Conservation (phyloP, 2,113 vertebrate species). For the Anhinga anhinga region DNA sequence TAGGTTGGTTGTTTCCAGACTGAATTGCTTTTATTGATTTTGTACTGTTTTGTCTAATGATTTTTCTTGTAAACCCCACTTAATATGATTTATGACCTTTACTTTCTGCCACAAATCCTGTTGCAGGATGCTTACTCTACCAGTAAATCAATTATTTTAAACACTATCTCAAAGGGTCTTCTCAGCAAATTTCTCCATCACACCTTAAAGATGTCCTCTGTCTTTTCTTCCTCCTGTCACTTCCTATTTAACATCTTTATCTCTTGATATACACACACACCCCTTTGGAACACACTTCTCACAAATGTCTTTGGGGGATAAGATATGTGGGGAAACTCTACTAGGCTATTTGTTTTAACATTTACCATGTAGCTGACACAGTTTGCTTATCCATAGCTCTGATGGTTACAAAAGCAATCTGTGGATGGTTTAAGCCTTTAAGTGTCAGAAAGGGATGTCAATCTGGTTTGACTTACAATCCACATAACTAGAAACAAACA, state of each 20-base stretch:
- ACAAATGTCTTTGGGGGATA: background rate
- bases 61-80: background rate
- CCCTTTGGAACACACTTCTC: background rate
- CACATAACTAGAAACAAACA: background rate
- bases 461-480: background rate
- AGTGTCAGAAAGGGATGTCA: background rate
- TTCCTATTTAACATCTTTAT: background rate
- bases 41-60: background rate
- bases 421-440: background rate
- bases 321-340: background rate
- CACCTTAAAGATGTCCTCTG: background rate
- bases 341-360: background rate
- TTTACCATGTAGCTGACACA: background rate
- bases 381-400: background rate
- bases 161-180: background rate
- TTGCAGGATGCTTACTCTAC: background rate
- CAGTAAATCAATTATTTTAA: background rate
- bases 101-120: background rate
- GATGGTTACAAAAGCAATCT: background rate
- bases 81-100: background rate
- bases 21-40: conserved; percentile 33
- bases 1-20: background rate
- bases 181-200: background rate
- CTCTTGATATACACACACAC: background rate
- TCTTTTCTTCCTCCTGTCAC: background rate